phyloP scores from a whole-genome alignment of 2,888 invertebrate genomes.

The Ectropis crepuscularia region DNA sequence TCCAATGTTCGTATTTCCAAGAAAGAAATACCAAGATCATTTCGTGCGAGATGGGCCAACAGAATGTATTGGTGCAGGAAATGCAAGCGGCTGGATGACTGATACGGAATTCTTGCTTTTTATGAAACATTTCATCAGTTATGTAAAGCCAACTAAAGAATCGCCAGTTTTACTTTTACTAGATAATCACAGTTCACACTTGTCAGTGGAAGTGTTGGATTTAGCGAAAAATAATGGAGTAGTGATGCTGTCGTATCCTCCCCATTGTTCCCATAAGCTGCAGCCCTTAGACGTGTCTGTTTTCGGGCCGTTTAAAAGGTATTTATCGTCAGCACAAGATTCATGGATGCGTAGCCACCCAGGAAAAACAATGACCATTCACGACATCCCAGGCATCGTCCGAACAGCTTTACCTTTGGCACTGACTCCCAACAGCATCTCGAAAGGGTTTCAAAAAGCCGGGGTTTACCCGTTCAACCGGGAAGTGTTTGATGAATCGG shows the following conservation, averaged over 20 bases:
- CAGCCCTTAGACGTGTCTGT: constrained; percentile 42
- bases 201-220: constrained; percentile 31
- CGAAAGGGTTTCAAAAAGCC: constrained; percentile 39
- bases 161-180: constrained; percentile 36
- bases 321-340: constrained; percentile 34
- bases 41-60: constrained; percentile 36
- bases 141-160: constrained; percentile 35
- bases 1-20: constrained; percentile 32
- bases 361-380: no score
- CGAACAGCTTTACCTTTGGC: constrained; percentile 38
- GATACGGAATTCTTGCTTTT: constrained; percentile 22
- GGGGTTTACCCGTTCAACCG: constrained; percentile 41
- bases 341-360: no score
- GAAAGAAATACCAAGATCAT: constrained; percentile 23
- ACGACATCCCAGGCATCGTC: no score
- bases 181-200: constrained; percentile 43
- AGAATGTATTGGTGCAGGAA: constrained; percentile 34
- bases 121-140: constrained; percentile 27
- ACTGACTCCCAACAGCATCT: constrained; percentile 31
- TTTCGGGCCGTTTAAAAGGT: constrained; percentile 41
- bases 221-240: constrained; percentile 40
- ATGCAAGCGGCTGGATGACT: constrained; percentile 29
- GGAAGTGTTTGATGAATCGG: constrained; percentile 35
- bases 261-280: constrained; percentile 37
- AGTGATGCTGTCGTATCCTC: constrained; percentile 40